Evolutionary conservation across 2,113 vertebrate genomes (phyloP).

Genomic region (Leucosticte australis): DNA sequence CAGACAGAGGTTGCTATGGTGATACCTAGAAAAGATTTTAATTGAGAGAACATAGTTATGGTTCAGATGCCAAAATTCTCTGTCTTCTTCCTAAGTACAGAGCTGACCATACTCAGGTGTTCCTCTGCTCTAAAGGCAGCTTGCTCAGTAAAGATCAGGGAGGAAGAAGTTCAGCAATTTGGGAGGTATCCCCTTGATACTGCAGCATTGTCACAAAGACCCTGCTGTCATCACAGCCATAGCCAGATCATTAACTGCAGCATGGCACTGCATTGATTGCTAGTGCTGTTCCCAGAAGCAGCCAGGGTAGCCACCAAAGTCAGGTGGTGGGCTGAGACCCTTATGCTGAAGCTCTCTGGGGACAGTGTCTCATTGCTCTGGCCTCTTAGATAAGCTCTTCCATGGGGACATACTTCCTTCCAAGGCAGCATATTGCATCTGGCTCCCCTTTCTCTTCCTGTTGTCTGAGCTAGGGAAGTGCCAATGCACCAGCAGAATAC

Average conservation of each 20-base stretch:
- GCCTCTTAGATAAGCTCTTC: not conserved
- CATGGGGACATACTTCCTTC: not conserved
- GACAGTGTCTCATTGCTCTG: not conserved
- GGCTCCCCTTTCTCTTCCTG: not conserved
- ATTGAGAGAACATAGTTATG: slow-evolving; percentile 4
- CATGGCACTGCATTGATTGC: not conserved
- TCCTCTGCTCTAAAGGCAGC: not conserved
- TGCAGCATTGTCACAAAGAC: not conserved
- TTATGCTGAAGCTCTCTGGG: not conserved
- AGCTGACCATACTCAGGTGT: not conserved
- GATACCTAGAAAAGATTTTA: slow-evolving; percentile 15
- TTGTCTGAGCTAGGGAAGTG: not conserved
- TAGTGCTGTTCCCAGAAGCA: not conserved
- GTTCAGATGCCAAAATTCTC: not conserved
- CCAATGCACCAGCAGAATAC: not conserved
- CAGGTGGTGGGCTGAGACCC: not conserved
- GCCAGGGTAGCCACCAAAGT: not conserved
- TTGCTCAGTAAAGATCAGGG: not conserved
- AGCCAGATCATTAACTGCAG: not conserved
- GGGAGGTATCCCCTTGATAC: not conserved
- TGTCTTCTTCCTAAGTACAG: not conserved
- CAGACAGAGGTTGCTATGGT: slow-evolving; percentile 39
- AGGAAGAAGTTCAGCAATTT: not conserved
- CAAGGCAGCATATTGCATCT: not conserved
- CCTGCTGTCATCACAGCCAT: not conserved